Evolutionary conservation across 2,888 invertebrate genomes (phyloP), one percentile per base, ranked within the genome.

Genomic region (Lumbricus terrestris): DNA sequence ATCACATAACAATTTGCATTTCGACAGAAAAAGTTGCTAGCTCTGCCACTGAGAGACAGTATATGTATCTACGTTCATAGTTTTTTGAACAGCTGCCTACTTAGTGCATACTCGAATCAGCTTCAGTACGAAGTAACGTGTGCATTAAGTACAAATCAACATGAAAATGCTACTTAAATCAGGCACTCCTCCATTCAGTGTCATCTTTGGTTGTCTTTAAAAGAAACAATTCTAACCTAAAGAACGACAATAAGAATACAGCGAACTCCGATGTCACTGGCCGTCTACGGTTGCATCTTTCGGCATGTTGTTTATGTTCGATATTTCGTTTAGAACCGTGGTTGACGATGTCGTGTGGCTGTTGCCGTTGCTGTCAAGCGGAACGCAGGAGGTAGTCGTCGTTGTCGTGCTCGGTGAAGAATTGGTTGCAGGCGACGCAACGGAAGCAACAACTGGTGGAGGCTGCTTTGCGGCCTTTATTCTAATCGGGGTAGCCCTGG

Each of bases 331-430:
- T 5, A 85, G 37, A 85, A 85, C 85, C 11, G 85, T 20, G n/a
- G n/a, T 23, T 16, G 85, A 85, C 6, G n/a, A n/a, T n/a, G n/a
- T n/a, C n/a, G 85, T 35, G 34, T 85, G 85, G 23, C 85, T 85
- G 85, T 85, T 85, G 20, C 85, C 85, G 8, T 85, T 85, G 85
- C 85, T 85, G 85, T 85, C 85, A 35, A 85, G 85, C 34, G 37
- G 85, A 34, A 37, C 85, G n/a, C n/a, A 85, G 35, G 85, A 85
- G 85, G 37, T 85, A 37, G 85, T 33, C 0, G 35, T 85, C 18
- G 35, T 85, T 34, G 35, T 85, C 29, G 85, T 83, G 34, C 34
- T 20, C 20, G 85, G 34, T 37, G 85, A 37, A 85, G 85, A 85
- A 85, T 23, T 6, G 35, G 85, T 37, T 85, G 85, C 85, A 18